phyloP scores from a whole-genome alignment of 2,888 invertebrate genomes.

The Apamea anceps region DNA sequence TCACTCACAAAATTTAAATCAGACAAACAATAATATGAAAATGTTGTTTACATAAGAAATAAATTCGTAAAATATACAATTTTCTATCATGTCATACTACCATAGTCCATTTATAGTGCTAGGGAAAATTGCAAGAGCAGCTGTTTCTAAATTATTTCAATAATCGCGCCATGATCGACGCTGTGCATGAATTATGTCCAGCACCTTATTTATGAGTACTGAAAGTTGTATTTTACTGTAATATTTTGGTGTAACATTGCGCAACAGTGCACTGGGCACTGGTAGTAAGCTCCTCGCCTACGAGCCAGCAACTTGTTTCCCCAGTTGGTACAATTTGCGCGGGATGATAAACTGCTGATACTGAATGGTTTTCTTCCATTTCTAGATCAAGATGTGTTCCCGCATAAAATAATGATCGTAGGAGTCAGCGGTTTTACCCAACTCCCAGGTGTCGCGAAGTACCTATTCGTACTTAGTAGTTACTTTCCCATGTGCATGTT shows the following conservation, averaged over 20 bases:
- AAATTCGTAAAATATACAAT: neutral
- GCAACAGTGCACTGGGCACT: slow-evolving; percentile 19
- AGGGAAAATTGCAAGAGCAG: neutral
- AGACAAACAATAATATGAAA: neutral
- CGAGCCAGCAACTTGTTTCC: slow-evolving; percentile 34
- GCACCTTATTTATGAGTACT: slow-evolving; percentile 42
- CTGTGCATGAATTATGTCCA: slow-evolving; percentile 40
- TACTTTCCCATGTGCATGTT: slow-evolving; percentile 17
- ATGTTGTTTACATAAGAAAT: neutral
- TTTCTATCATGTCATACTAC: neutral
- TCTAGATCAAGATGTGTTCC: slow-evolving; percentile 35
- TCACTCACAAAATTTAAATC: neutral
- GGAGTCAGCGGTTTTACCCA: slow-evolving; percentile 28
- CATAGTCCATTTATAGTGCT: neutral
- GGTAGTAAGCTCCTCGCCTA: slow-evolving; percentile 41
- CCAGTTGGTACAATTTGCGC: slow-evolving; percentile 30
- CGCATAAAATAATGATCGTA: slow-evolving; percentile 28
- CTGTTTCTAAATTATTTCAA: slow-evolving; percentile 27
- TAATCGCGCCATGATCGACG: slow-evolving; percentile 31
- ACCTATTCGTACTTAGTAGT: neutral
- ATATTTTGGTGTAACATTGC: slow-evolving; percentile 42
- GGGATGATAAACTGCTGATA: slow-evolving; percentile 17
- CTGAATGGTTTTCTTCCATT: slow-evolving; percentile 23
- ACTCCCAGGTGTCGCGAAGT: neutral
- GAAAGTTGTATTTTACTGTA: slow-evolving; percentile 39